Evolutionary conservation across 37 sponge, comb jelly and placozoan genomes (phyloP).

Genomic region (Dysidea cf. avara): DNA sequence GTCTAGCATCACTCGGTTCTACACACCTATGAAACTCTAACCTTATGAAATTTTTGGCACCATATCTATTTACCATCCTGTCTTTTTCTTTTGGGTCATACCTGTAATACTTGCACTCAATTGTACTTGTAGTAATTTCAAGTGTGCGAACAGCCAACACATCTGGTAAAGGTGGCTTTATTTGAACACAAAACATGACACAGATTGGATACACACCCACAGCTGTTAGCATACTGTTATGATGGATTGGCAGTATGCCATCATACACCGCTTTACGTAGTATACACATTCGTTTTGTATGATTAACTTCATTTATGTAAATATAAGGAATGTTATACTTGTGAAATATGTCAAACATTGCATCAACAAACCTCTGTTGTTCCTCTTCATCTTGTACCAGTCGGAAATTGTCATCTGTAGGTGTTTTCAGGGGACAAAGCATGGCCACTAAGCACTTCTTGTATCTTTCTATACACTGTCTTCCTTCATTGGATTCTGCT

Average conservation of each 20-base stretch:
- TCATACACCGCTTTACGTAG: conserved; percentile 37
- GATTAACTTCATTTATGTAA: conserved; percentile 40
- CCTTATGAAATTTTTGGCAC: conserved; percentile 21
- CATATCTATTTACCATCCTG: conserved; percentile 61
- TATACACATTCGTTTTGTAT: conserved; percentile 18
- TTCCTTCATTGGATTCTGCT: conserved; percentile 8
- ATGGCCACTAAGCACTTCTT: conserved; percentile 41
- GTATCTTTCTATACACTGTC: conserved; percentile 41
- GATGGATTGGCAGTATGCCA: conserved; percentile 15
- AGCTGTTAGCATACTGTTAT: neutral
- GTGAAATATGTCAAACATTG: conserved; percentile 25
- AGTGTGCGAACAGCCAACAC: neutral
- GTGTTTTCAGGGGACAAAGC: conserved; percentile 45
- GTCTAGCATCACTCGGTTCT: neutral
- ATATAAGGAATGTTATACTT: conserved; percentile 53
- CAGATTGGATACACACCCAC: neutral
- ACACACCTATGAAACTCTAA: conserved; percentile 41
- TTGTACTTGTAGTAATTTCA: neutral
- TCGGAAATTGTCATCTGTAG: conserved; percentile 57
- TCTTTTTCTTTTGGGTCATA: conserved; percentile 1
- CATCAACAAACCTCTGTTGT: conserved; percentile 34
- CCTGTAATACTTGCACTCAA: neutral
- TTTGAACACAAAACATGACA: neutral
- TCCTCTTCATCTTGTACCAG: conserved; percentile 15
- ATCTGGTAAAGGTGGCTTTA: neutral